Conservation (phyloP, 2,113 vertebrate species). For the Stegostoma tigrinum region DNA sequence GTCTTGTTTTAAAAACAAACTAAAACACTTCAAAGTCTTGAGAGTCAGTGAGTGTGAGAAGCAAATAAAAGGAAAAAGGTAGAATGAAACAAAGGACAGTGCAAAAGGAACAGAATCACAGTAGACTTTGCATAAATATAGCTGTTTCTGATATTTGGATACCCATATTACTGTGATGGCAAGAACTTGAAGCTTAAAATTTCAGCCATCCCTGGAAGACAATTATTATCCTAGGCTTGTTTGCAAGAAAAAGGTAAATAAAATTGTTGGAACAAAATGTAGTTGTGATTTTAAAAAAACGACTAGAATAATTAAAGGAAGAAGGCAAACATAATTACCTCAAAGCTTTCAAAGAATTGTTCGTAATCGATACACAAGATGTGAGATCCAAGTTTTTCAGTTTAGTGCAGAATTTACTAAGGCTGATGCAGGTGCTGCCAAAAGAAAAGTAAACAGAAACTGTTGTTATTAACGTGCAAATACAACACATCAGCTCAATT, state of each 20-base stretch:
- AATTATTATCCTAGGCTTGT: not conserved
- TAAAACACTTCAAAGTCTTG: not conserved
- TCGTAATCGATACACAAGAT: conserved; percentile 85
- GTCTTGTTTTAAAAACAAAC: not conserved
- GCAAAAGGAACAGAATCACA: not conserved
- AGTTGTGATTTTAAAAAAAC: not conserved
- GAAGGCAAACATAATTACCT: conserved; percentile 61
- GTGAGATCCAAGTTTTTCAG: conserved; percentile 89
- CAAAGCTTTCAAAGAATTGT: conserved; percentile 85
- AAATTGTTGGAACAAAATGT: not conserved
- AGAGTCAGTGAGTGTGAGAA: not conserved
- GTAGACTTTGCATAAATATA: not conserved
- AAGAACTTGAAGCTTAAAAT: conserved; percentile 46
- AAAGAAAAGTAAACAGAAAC: conserved; percentile 53
- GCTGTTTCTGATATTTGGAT: not conserved
- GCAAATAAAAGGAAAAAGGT: not conserved
- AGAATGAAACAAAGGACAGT: not conserved
- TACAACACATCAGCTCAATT: not conserved
- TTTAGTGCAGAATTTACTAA: conserved; percentile 91
- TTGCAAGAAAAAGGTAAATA: not conserved
- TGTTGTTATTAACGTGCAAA: conserved; percentile 45
- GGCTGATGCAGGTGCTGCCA: conserved; percentile 81
- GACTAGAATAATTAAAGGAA: conserved; percentile 38
- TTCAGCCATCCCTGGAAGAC: not conserved
- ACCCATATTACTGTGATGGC: not conserved